Evolutionary conservation across 2,797 vertebrate species (phyloP).

Genomic region (Oreochromis mossambicus): DNA sequence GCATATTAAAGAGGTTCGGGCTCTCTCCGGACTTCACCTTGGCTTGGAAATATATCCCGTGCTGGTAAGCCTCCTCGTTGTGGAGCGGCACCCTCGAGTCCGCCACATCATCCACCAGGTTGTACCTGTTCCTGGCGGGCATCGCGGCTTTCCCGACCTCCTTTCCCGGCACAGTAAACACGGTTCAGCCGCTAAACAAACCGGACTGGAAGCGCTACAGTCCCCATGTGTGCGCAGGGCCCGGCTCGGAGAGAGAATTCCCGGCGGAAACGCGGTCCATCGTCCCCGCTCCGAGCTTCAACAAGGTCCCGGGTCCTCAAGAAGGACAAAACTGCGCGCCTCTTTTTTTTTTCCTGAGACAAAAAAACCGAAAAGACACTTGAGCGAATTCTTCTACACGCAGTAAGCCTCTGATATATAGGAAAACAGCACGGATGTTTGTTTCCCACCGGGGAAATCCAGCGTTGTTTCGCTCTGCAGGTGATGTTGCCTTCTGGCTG

Average conservation of each 20-base stretch:
- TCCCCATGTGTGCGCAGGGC: background rate
- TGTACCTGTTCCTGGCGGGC: slow-evolving; percentile 88
- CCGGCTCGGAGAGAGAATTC: background rate
- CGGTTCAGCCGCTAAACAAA: background rate
- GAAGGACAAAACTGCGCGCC: slow-evolving; percentile 16
- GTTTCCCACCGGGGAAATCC: background rate
- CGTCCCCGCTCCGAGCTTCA: slow-evolving; percentile 21
- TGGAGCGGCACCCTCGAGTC: slow-evolving; percentile 87
- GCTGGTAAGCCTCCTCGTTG: slow-evolving; percentile 90
- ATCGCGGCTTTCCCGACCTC: slow-evolving; percentile 55
- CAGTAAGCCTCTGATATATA: background rate
- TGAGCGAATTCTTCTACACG: background rate
- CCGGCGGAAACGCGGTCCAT: slow-evolving; percentile 42
- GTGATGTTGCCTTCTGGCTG: background rate
- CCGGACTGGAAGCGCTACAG: background rate
- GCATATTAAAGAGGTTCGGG: background rate
- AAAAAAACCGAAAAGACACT: background rate
- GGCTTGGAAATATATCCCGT: slow-evolving; percentile 89
- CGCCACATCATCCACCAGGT: slow-evolving; percentile 89
- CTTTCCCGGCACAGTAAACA: background rate
- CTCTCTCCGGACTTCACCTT: slow-evolving; percentile 77
- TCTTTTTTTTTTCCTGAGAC: background rate
- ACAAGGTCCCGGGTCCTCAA: slow-evolving; percentile 41
- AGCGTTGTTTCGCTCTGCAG: background rate
- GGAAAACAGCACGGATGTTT: background rate